Evolutionary conservation across 2,113 vertebrate species (phyloP).

Genomic region (Chamaetylas fuelleborni): DNA sequence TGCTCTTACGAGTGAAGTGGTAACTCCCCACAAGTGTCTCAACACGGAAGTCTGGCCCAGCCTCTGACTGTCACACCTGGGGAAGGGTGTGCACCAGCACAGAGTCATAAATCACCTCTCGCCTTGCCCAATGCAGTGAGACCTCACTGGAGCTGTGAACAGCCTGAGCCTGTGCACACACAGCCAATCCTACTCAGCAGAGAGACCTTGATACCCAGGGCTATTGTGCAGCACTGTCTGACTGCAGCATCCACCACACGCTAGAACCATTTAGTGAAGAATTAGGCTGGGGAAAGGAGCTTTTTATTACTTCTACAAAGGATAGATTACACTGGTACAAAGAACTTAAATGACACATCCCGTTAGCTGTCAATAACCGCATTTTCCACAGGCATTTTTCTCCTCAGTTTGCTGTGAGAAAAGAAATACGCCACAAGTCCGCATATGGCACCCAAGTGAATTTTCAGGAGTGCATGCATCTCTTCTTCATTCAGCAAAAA

Average conservation of each 20-base stretch:
- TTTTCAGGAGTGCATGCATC: neutral
- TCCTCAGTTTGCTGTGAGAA: neutral
- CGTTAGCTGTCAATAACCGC: neutral
- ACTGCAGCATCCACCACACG: neutral
- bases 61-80: conserved; percentile 1
- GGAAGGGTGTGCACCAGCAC: neutral
- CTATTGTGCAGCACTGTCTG: fast-evolving
- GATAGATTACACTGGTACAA: neutral
- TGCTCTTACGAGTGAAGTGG: conserved; percentile 52
- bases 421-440: neutral
- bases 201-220: neutral
- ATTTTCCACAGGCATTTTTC: neutral
- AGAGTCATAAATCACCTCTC: neutral
- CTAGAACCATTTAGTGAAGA: neutral
- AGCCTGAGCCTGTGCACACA: neutral
- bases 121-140: neutral
- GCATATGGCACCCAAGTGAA: neutral
- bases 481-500: neutral
- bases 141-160: neutral
- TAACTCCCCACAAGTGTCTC: conserved; percentile 68
- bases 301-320: neutral
- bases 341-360: neutral
- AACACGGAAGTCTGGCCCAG: conserved; percentile 41
- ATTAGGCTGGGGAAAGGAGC: neutral
- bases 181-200: neutral